Evolutionary conservation across 2,113 vertebrate genomes (phyloP), one percentile per base, ranked within the genome.

Genomic region (Fregetta grallaria): DNA sequence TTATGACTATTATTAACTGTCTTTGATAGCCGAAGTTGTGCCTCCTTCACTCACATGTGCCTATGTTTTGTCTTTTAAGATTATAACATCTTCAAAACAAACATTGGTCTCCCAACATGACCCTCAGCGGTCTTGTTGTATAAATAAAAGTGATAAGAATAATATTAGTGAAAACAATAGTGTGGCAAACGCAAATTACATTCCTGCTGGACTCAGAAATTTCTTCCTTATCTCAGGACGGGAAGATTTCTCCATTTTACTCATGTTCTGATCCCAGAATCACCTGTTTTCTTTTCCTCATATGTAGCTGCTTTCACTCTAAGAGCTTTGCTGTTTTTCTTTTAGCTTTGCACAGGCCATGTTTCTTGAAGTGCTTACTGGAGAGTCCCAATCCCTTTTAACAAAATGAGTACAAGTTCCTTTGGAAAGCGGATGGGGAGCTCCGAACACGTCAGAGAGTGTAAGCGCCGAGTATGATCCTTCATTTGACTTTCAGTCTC

Each of bases 1-100:
- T 96, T 72, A 77, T 53, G 62, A 62, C 85, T 94, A 88, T 91
- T 94, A 94, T 95, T 98, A 97, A 97, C 97, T 94, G 97, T 47
- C 42, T 96, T 79, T 29, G 85, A 84, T 84, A 94, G 66, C 74
- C 84, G 84, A 92, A 92, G 68, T 10, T 82, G 23, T 63, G 44
- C 34, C 65, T 63, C 40, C 76, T 81, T 88, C 63, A 79, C 30
- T 92, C 53, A 66, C 14, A 58, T 38, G 7, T 65, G 70, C n/a
- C 65, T 84, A 81, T 5, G 2, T 81, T 92, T 76, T 79, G 25
- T 66, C 62, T 86, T 80, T 61, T 52, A 85, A 75, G 79, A 81
- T 68, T 84, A 13, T 52, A 80, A 84, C 15, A 73, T 59, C 66
- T 88, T 94, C 84, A 80, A 61, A 92, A 82, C 49, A 94, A 82